Percentiles rank a stretch among this genome's conserved stretches.
Evolutionary conservation across 2,888 invertebrate species (phyloP).

Genomic region (Tachina grossa): DNA sequence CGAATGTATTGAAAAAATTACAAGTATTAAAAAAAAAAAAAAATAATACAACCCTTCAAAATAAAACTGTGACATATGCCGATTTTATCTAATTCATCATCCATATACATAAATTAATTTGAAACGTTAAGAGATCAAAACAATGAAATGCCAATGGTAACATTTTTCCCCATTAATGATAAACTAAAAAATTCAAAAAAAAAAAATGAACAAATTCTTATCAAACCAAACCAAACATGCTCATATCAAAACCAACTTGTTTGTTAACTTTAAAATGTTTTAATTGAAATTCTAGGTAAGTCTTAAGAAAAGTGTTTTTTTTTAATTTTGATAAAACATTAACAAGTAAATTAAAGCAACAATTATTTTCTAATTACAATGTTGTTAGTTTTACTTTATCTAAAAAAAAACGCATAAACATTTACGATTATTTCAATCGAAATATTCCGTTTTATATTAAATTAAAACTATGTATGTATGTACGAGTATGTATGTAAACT

Average conservation of each 20-base stretch:
- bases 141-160: background rate
- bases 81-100: too few species aligned
- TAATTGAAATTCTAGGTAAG: conserved; percentile 13
- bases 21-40: background rate
- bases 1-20: conserved; percentile 12
- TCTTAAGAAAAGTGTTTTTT: background rate
- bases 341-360: background rate
- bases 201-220: background rate
- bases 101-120: background rate
- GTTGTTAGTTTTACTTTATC: too few species aligned
- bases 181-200: background rate
- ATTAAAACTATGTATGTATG: background rate
- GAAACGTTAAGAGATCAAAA: background rate
- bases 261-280: conserved; percentile 26
- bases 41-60: background rate
- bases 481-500: background rate
- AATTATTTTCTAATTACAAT: conserved; percentile 2
- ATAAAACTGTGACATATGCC: conserved; percentile 22
- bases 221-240: background rate
- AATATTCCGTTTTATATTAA: background rate
- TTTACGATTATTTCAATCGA: background rate
- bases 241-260: conserved; percentile 13
- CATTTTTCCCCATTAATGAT: background rate
- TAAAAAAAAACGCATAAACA: background rate
- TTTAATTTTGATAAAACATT: conserved; percentile 7